These are phyloP conservation scores for Cichlasoma orientale DNA, from an alignment of 2,797 vertebrate genomes.

Conservation along the genomic window DNA sequence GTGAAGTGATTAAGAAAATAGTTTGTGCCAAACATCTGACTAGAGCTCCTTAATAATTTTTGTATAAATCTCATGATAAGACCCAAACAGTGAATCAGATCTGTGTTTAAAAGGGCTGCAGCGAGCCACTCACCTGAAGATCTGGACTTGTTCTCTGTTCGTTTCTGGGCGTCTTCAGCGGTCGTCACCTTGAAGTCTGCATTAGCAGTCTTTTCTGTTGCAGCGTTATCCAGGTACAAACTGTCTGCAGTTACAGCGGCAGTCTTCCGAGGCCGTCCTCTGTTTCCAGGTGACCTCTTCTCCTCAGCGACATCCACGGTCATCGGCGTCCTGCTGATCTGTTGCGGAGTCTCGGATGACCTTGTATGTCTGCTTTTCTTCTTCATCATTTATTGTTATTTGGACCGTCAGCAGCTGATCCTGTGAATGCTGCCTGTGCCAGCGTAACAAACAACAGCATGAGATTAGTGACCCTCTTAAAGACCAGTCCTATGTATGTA, in stretches of 20 bases:
- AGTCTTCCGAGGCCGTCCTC: conserved; percentile 53
- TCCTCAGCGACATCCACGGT: conserved; percentile 9
- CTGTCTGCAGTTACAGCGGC: not conserved
- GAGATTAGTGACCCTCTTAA: not conserved
- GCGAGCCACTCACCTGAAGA: conserved; percentile 70
- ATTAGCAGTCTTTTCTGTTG: conserved; percentile 9
- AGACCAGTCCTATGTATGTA: too few species aligned
- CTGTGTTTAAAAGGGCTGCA: fast-evolving
- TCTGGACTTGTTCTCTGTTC: conserved; percentile 61
- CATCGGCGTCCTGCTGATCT: conserved; percentile 35
- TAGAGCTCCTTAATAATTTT: not conserved
- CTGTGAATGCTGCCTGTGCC: not conserved
- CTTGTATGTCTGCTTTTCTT: conserved; percentile 80
- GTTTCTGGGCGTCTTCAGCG: conserved; percentile 6
- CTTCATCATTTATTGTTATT: conserved; percentile 68
- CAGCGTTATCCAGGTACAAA: not conserved
- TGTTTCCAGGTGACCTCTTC: conserved; percentile 31
- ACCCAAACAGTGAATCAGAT: too few species aligned
- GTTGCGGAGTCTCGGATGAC: conserved; percentile 54
- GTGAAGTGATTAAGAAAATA: too few species aligned
- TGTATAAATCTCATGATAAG: too few species aligned
- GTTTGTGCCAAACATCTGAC: not conserved
- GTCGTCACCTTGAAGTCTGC: conserved; percentile 14
- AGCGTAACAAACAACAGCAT: not conserved
- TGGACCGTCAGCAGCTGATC: conserved; percentile 10